Conservation (phyloP, 2,888 invertebrate species). For the Dromius quadrimaculatus region DNA sequence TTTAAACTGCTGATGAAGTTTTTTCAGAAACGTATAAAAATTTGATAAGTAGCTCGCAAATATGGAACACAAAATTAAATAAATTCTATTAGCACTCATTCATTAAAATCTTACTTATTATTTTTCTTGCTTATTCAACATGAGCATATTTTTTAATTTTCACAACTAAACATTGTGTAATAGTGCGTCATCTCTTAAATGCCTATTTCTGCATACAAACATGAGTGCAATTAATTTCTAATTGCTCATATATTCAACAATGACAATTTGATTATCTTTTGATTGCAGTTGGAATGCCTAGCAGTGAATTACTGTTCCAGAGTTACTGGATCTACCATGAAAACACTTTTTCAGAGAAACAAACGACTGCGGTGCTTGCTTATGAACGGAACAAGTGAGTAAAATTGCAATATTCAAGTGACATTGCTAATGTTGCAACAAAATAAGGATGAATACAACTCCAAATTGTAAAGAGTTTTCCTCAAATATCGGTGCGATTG, state of each 20-base stretch:
- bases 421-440: background rate
- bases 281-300: conserved; percentile 88
- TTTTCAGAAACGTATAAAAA: no score
- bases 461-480: background rate
- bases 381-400: conserved; percentile 95
- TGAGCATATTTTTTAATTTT: no score
- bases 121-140: no score
- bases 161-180: no score
- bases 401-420: background rate
- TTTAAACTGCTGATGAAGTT: no score
- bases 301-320: conserved; percentile 98
- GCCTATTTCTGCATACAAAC: no score
- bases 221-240: background rate
- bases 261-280: conserved; percentile 35
- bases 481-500: background rate
- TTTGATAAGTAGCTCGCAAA: no score
- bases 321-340: conserved; percentile 95
- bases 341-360: conserved; percentile 93
- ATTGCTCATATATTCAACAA: background rate
- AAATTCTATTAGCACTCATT: no score
- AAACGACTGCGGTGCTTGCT: conserved; percentile 91
- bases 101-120: no score
- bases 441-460: background rate
- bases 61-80: no score
- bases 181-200: no score